A percentile compares a stretch with the other conserved stretches of the same genome.
Conservation (phyloP, 2,888 invertebrate species). For the Scaptomyza caliginosa region DNA sequence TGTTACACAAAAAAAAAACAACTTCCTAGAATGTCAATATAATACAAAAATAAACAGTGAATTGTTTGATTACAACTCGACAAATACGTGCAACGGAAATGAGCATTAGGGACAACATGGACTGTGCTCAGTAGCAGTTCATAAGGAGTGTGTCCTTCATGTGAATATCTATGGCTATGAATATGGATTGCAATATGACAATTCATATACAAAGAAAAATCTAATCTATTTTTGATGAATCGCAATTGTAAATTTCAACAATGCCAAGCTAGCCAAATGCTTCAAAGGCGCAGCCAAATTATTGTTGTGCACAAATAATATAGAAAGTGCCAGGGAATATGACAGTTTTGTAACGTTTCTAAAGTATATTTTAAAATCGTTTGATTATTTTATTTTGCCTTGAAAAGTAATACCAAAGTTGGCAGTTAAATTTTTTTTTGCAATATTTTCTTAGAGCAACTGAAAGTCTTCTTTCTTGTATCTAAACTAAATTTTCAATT, state of each 20-base stretch:
- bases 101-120: constrained; percentile 23
- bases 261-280: constrained; percentile 37
- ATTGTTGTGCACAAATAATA: constrained; percentile 12
- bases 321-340: neutral
- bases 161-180: constrained; percentile 22
- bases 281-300: constrained; percentile 44
- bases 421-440: too few relatives aligned
- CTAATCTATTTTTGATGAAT: constrained; percentile 80
- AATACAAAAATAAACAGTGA: constrained; percentile 46
- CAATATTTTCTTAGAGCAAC: constrained; percentile 18
- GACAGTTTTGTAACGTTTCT: neutral
- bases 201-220: constrained; percentile 63
- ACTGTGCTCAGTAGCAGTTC: constrained; percentile 8
- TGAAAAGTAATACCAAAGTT: neutral
- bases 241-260: constrained; percentile 73
- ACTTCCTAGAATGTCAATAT: constrained; percentile 15
- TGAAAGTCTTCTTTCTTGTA: neutral
- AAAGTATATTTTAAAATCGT: neutral
- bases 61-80: constrained; percentile 58
- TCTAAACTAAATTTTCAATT: neutral
- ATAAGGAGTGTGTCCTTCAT: constrained; percentile 36
- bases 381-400: neutral
- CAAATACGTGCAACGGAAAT: constrained; percentile 53
- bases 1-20: constrained; percentile 3
- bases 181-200: constrained; percentile 37